A percentile compares a stretch with the other conserved stretches of the same genome.
phyloP scores from a whole-genome alignment of 2,113 vertebrate genomes.

The Antechinus stuartii region DNA sequence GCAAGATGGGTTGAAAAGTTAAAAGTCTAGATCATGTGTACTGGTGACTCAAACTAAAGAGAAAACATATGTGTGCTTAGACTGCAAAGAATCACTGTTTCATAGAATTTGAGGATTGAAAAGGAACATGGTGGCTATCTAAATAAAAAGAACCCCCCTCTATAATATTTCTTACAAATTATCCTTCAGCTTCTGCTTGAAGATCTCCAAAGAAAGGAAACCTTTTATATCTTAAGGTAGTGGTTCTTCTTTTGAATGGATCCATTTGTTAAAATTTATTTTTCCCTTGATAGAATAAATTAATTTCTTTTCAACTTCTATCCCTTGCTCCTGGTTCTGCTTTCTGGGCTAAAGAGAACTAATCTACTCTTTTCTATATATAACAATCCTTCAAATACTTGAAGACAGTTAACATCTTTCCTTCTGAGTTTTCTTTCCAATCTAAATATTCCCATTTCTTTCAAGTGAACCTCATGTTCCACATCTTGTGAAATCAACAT shows the following conservation, averaged over 20 bases:
- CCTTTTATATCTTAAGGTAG: neutral
- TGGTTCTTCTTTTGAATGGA: neutral
- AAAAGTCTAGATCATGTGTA: conserved; percentile 36
- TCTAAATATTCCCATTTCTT: neutral
- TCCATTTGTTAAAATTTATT: neutral
- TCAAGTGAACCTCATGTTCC: neutral
- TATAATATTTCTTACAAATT: neutral
- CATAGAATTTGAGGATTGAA: neutral
- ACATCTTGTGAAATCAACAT: neutral
- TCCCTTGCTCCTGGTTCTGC: neutral
- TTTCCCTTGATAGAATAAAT: neutral
- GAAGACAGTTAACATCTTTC: neutral
- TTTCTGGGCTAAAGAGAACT: neutral
- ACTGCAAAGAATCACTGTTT: neutral
- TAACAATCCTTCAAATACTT: neutral
- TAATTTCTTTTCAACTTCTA: neutral
- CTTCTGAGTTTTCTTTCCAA: neutral
- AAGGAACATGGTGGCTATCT: neutral
- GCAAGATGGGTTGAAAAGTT: neutral
- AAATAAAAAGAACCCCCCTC: neutral
- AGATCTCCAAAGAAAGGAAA: neutral
- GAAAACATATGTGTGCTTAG: neutral
- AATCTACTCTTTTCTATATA: neutral
- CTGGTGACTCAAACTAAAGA: neutral
- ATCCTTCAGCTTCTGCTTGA: neutral